These are phyloP conservation scores for Rotaria macrura DNA, from an alignment of 2,888 invertebrate species.

Conservation along the genomic window DNA sequence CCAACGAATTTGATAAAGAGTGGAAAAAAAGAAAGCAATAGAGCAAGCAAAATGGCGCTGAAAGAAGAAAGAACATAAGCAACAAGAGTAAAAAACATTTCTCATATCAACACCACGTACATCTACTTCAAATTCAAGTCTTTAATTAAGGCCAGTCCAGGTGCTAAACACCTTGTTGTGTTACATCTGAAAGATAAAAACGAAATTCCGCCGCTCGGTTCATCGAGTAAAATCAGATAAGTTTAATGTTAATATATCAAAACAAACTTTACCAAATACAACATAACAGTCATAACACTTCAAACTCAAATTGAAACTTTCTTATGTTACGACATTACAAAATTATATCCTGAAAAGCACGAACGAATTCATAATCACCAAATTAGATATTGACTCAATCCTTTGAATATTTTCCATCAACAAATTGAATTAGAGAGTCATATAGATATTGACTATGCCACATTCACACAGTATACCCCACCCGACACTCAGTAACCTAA, in stretches of 20 bases:
- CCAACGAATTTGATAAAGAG: too few species aligned
- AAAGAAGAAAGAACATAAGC: not conserved
- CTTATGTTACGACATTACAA: not conserved
- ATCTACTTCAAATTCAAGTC: too few species aligned
- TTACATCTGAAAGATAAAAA: not conserved
- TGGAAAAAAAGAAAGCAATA: too few species aligned
- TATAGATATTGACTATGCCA: not conserved
- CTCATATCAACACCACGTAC: too few species aligned
- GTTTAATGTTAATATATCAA: not conserved
- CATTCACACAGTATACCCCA: not conserved
- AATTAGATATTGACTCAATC: not conserved
- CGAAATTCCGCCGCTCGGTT: not conserved
- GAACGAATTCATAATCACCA: not conserved
- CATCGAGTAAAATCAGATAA: not conserved
- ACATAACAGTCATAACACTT: not conserved
- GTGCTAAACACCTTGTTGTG: not conserved
- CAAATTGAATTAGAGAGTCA: not conserved
- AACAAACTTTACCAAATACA: not conserved
- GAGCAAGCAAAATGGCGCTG: not conserved
- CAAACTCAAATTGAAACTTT: not conserved
- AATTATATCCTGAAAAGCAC: not conserved
- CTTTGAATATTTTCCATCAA: not conserved
- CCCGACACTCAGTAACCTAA: not conserved
- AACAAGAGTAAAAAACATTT: too few species aligned
- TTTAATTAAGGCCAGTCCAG: not conserved